Evolutionary conservation across 2,113 vertebrate species (phyloP).

Genomic region (Myotis davidii): DNA sequence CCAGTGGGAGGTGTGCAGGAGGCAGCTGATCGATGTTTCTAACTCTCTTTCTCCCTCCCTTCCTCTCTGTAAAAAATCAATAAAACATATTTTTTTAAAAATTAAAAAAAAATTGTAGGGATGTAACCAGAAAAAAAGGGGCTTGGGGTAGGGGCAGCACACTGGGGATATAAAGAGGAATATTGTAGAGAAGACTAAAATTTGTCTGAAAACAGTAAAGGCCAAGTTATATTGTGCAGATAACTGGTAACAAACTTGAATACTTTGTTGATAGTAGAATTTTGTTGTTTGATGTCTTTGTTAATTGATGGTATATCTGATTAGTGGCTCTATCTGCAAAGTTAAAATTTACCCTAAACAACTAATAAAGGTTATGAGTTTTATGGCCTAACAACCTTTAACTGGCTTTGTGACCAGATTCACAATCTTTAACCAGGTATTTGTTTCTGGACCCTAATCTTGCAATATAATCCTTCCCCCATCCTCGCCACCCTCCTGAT

Average conservation of each 20-base stretch:
- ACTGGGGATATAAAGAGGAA: background rate
- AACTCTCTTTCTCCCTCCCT: too few relatives aligned
- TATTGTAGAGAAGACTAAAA: background rate
- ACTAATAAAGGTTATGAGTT: background rate
- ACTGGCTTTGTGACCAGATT: background rate
- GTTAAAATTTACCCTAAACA: slow-evolving; percentile 25
- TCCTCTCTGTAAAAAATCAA: too few relatives aligned
- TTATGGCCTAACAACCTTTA: background rate
- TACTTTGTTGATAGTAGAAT: background rate
- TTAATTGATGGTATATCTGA: background rate
- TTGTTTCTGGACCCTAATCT: background rate
- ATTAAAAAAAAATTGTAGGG: background rate
- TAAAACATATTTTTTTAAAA: too few relatives aligned
- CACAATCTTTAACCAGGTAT: background rate
- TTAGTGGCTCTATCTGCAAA: background rate
- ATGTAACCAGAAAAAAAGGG: background rate
- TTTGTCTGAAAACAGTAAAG: background rate
- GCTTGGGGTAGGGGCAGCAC: background rate
- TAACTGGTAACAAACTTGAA: background rate
- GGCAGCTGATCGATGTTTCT: too few relatives aligned
- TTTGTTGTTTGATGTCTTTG: background rate
- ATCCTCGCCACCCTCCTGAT: background rate
- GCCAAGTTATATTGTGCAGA: background rate
- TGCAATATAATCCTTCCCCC: background rate
- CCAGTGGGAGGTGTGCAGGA: too few relatives aligned